Base-by-base conservation (phyloP, 2,888 invertebrate species). In the Pemphredon lugubris region DNA sequence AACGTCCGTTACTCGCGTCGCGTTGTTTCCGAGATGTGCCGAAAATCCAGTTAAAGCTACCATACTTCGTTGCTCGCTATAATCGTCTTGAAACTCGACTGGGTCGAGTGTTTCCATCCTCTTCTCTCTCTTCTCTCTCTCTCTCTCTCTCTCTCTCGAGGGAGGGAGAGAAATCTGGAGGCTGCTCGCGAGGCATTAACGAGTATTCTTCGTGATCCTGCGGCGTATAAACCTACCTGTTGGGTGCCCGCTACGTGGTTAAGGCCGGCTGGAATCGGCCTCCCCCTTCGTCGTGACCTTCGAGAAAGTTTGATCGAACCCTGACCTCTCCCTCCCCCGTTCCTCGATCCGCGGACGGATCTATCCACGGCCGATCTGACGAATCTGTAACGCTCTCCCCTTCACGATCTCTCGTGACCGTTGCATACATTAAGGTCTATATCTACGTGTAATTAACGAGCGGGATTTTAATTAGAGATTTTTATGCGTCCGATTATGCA, bases 231-330 rank as follows among this genome's bases (percentile, higher is more conserved):
- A 73, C 59, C 74, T 73, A 75, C 74, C 74, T 75, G 74, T 75
- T 75, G 68, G 57, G 20, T 59, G 59, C 48, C 32, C 23, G 45
- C 44, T 18, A 13, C 53, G 61, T 39, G 21, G 58, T n/a, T 37
- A 60, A 50, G 47, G 57, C 42, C 57, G 14, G 26, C 48, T 5
- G 42, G 45, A 39, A 42, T 53, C 66, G 65, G 71, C 39, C 42
- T 53, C 53, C 53, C 50, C 54, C 65, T 44, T 30, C 26, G 32
- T 55, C 60, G 57, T 75, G 75, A 75, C 67, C 79, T 68, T 75
- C 78, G 81, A 73, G 82, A 76, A 83, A 83, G 82, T 83, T 83
- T 81, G 81, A 83, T 83, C 80, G 68, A 77, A 70, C 73, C 81
- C 74, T 81, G 81, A 80, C 77, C 81, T 61, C 54, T 37, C 61